Evolutionary conservation across 2,888 invertebrate species (phyloP).

Genomic region (Biston stratarius): DNA sequence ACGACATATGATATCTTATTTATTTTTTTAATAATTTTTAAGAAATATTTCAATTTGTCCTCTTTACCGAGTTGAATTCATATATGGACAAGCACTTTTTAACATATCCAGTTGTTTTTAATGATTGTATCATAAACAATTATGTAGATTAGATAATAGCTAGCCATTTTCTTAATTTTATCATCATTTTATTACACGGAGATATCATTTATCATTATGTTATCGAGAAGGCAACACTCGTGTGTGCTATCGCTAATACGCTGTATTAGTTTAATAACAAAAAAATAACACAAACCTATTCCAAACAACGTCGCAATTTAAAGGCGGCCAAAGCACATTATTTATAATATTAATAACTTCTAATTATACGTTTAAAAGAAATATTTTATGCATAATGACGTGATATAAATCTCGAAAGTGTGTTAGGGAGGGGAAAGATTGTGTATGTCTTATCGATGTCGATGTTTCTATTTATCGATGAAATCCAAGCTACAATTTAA

Average conservation of each 20-base stretch:
- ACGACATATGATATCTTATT: neutral
- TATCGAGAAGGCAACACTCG: constrained; percentile 26
- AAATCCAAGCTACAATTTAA: neutral
- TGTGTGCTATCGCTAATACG: constrained; percentile 31
- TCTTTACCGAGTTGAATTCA: no score
- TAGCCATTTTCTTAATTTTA: constrained; percentile 1
- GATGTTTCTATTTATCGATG: constrained; percentile 21
- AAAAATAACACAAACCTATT: constrained; percentile 60
- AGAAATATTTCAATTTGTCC: neutral
- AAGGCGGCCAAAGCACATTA: constrained; percentile 67
- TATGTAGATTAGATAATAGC: constrained; percentile 4
- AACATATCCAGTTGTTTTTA: no score
- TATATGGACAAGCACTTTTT: no score
- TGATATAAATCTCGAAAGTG: constrained; percentile 81
- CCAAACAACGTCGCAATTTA: constrained; percentile 59
- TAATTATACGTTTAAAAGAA: constrained; percentile 85
- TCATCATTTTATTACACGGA: constrained; percentile 7
- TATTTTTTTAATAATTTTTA: neutral
- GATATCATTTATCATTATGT: constrained; percentile 30
- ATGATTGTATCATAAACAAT: no score
- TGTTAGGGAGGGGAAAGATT: constrained; percentile 61
- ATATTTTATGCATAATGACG: constrained; percentile 86
- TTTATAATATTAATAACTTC: constrained; percentile 86
- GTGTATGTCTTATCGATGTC: constrained; percentile 44
- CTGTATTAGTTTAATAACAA: constrained; percentile 53